Evolutionary conservation across 2,888 invertebrate species (phyloP).

Genomic region (Phasia obesa): DNA sequence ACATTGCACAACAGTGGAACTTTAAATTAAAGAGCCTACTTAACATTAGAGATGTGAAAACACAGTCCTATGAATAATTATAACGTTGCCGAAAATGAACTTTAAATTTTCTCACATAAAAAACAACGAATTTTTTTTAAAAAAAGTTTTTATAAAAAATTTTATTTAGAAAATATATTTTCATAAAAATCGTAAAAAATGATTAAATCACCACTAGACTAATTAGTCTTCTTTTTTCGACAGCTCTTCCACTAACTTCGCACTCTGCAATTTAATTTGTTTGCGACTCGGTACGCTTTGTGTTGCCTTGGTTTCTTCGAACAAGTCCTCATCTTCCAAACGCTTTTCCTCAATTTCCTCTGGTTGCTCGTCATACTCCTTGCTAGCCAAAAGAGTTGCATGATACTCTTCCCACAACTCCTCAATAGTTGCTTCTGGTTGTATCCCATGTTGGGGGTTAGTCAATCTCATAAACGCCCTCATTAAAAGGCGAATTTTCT

Average conservation of each 20-base stretch:
- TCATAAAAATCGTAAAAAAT: slow-evolving; percentile 19
- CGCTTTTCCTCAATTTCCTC: slow-evolving; percentile 65
- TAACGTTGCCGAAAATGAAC: too few relatives aligned
- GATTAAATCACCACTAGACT: neutral
- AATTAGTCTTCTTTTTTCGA: slow-evolving; percentile 78
- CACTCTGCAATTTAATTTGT: slow-evolving; percentile 79
- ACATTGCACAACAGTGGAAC: too few relatives aligned
- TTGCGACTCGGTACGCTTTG: slow-evolving; percentile 79
- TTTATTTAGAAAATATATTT: slow-evolving; percentile 2
- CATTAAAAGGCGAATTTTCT: slow-evolving; percentile 76
- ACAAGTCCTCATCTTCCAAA: slow-evolving; percentile 66
- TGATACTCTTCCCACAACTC: slow-evolving; percentile 76
- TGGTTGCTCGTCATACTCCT: slow-evolving; percentile 69
- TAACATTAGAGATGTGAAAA: too few relatives aligned
- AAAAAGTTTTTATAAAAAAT: slow-evolving; percentile 29
- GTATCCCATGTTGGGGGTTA: slow-evolving; percentile 61
- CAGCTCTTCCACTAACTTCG: slow-evolving; percentile 79
- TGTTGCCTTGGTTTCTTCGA: slow-evolving; percentile 74
- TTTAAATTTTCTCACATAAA: too few relatives aligned
- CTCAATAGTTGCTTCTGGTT: slow-evolving; percentile 49
- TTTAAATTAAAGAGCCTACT: too few relatives aligned
- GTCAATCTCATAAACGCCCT: slow-evolving; percentile 71
- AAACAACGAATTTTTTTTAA: neutral
- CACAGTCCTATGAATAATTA: too few relatives aligned
- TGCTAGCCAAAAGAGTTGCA: slow-evolving; percentile 72